These are phyloP conservation scores for Chaetodon trifasciatus DNA, from an alignment of 2,797 vertebrate species.

Conservation along the genomic window DNA sequence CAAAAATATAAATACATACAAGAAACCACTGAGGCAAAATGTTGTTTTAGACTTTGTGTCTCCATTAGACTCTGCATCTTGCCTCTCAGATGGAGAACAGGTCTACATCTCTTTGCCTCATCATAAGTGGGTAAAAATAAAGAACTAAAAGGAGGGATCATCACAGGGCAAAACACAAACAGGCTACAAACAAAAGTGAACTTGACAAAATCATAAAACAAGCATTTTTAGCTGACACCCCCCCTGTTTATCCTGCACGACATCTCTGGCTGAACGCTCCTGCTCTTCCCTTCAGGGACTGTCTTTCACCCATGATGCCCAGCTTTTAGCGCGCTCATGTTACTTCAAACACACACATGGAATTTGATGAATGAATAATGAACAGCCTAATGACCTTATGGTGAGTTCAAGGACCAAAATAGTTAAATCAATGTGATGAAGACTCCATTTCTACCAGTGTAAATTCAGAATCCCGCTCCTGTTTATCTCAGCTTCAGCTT, in stretches of 20 bases:
- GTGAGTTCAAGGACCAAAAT: constrained; percentile 8
- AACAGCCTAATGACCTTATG: constrained; percentile 17
- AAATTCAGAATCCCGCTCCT: background rate
- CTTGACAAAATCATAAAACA: background rate
- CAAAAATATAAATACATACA: background rate
- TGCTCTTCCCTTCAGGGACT: background rate
- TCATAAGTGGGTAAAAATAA: background rate
- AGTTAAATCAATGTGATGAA: background rate
- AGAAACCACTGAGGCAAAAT: no score
- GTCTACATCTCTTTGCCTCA: constrained; percentile 1
- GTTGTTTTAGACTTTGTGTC: background rate
- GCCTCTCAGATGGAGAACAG: background rate
- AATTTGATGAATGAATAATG: constrained; percentile 42
- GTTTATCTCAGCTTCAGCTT: background rate
- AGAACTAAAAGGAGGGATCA: background rate
- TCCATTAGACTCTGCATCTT: background rate
- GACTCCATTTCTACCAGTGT: background rate
- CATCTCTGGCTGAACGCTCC: constrained; percentile 4
- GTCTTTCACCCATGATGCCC: constrained; percentile 29
- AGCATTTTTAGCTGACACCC: background rate
- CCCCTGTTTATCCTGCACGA: background rate
- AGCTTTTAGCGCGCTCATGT: constrained; percentile 56
- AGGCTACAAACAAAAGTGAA: background rate
- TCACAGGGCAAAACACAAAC: background rate
- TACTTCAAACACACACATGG: constrained; percentile 8